A percentile compares a stretch with the other conserved stretches of the same genome.
These are phyloP conservation scores for Eledone cirrhosa DNA, from an alignment of 2,888 invertebrate genomes.

Conservation along the genomic window DNA sequence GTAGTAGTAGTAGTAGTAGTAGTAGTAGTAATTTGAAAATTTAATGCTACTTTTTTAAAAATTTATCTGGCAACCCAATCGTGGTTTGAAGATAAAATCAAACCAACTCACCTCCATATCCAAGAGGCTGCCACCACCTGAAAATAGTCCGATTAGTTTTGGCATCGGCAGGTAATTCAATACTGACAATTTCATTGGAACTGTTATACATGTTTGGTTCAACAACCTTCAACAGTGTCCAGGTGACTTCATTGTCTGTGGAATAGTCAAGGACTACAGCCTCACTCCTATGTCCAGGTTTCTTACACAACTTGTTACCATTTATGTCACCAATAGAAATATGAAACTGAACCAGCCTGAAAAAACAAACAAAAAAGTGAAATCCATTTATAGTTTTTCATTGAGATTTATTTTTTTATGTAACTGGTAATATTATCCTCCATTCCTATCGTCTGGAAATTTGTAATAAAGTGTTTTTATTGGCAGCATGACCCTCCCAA, in stretches of 20 bases:
- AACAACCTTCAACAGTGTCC: conserved; percentile 58
- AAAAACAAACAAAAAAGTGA: conserved; percentile 1
- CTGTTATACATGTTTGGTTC: conserved; percentile 56
- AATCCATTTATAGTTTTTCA: neutral
- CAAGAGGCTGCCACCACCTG: conserved; percentile 67
- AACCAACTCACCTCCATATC: conserved; percentile 53
- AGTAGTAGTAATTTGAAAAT: no score
- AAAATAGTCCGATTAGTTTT: conserved; percentile 63
- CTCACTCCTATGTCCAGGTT: conserved; percentile 57
- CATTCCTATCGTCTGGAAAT: no score
- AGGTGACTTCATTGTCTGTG: conserved; percentile 62
- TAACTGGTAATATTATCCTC: no score
- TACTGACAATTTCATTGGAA: conserved; percentile 52
- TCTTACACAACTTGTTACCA: conserved; percentile 48
- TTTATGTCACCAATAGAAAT: conserved; percentile 60
- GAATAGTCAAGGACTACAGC: conserved; percentile 65
- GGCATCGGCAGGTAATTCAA: conserved; percentile 62
- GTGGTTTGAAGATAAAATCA: neutral
- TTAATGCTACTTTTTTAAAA: no score
- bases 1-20: neutral
- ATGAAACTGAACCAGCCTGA: conserved; percentile 64
- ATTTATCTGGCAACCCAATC: no score
- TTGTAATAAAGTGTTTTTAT: no score
- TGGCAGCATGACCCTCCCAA: no score
- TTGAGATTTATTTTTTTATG: no score